Evolutionary conservation across 2,888 invertebrate species (phyloP).

Genomic region (Ennomos erosarius): DNA sequence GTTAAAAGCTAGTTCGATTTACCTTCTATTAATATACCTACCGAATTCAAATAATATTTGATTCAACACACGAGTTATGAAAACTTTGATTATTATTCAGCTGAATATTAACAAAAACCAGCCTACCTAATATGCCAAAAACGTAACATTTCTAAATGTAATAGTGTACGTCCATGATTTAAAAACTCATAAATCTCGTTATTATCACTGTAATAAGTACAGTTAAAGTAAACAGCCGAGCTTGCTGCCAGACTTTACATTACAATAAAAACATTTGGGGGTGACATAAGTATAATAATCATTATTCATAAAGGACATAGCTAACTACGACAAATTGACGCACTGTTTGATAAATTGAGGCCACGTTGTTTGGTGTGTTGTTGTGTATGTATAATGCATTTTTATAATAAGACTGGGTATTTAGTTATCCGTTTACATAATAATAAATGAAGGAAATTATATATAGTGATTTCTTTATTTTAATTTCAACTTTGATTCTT

Average conservation of each 20-base stretch:
- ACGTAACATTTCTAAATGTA: too few species aligned
- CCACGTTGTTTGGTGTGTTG: background rate
- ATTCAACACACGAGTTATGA: too few species aligned
- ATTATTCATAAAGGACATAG: constrained; percentile 46
- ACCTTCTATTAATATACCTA: too few species aligned
- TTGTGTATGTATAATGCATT: background rate
- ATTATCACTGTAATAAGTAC: constrained; percentile 9
- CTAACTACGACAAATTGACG: constrained; percentile 15
- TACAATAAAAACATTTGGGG: constrained; percentile 36
- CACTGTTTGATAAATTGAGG: constrained; percentile 13
- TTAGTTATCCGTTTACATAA: too few species aligned
- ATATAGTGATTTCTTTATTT: too few species aligned
- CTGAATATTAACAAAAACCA: too few species aligned
- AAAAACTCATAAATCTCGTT: constrained; percentile 9
- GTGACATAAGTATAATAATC: constrained; percentile 30
- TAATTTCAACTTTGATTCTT: too few species aligned
- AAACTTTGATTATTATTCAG: too few species aligned
- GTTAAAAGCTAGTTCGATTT: too few species aligned
- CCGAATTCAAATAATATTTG: too few species aligned
- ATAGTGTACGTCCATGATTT: background rate
- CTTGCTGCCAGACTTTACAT: constrained; percentile 36
- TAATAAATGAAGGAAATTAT: too few species aligned
- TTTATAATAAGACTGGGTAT: background rate
- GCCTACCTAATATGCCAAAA: too few species aligned
- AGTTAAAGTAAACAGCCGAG: constrained; percentile 31